phyloP scores from a whole-genome alignment of 2,113 vertebrate genomes.

The Ovis canadensis region DNA sequence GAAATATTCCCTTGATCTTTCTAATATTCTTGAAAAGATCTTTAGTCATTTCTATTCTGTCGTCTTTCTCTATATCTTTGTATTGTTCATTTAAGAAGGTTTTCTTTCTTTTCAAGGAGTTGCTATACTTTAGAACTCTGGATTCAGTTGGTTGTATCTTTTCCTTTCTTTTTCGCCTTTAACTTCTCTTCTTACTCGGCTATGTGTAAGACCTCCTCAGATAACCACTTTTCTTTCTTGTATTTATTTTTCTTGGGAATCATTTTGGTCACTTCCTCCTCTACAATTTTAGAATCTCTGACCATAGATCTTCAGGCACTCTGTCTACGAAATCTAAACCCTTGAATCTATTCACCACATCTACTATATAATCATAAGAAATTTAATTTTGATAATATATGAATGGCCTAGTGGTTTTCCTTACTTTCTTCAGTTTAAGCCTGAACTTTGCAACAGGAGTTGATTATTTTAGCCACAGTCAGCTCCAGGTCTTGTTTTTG shows the following conservation, averaged over 20 bases:
- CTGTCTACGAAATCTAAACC: background rate
- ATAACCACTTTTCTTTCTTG: background rate
- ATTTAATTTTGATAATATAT: background rate
- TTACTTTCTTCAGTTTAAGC: background rate
- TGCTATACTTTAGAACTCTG: background rate
- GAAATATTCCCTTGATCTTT: background rate
- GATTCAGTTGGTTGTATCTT: background rate
- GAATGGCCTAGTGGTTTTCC: background rate
- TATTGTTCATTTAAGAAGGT: background rate
- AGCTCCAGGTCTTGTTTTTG: background rate
- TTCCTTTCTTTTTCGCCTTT: background rate
- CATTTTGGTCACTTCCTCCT: background rate
- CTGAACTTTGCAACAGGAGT: background rate
- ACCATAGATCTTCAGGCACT: background rate
- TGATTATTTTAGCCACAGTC: background rate
- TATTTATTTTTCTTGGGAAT: background rate
- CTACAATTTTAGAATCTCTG: background rate
- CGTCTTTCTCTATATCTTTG: rapidly evolving
- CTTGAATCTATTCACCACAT: background rate
- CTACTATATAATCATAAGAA: background rate
- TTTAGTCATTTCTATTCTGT: background rate
- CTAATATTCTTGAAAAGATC: background rate
- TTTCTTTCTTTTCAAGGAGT: background rate
- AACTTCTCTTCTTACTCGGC: background rate
- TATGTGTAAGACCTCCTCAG: background rate